Base-by-base conservation (phyloP, 2,113 vertebrate species). In the Neofelis nebulosa region DNA sequence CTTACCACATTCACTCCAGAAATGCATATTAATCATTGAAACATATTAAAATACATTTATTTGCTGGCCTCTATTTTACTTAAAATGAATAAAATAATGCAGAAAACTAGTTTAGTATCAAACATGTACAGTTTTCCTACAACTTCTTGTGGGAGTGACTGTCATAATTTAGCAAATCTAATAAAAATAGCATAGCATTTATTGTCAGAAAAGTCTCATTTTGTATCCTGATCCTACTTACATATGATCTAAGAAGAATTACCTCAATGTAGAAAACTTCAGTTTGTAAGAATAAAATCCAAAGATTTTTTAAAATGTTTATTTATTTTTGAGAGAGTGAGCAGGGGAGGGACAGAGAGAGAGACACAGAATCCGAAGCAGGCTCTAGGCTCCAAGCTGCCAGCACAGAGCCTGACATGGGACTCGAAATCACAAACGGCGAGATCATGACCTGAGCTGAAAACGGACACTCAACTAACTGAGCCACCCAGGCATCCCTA, bases 191-290 rank as follows among this genome's bases (percentile, higher is more conserved):
- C n/a, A 73, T 41, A 65, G 23, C 52, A 4, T 48, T 48, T 83
- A 87, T 31, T 78, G 13, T 45, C 61, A 91, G 73, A 93, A 93
- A 95, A 90, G 48, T 73, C 36, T 89, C 5, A 85, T 66, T 95
- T 84, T 90, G 14, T 36, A 66, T 65, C 21, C 65, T 36, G 12
- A 52, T 31, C 76, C 3, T 61, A 61, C 74, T 76, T 65, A 11
- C 16, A 65, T 78, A 33, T 14, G 57, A 65, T 55, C 33, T 93
- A 74, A 90, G 31, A 83, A 66, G 48, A 85, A 9, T 85, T 63
- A 74, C 14, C 11, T 66, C 86, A 82, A 23, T 65, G 13, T 36
- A 31, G 25, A 71, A 87, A 91, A 82, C 16, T 27, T 69, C 6
- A 76, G 4, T 63, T 86, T 93, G 21, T 2, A n/a, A 48, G 1